Evolutionary conservation across 2,113 vertebrate species (phyloP).

Genomic region (Thamnophis sirtalis): DNA sequence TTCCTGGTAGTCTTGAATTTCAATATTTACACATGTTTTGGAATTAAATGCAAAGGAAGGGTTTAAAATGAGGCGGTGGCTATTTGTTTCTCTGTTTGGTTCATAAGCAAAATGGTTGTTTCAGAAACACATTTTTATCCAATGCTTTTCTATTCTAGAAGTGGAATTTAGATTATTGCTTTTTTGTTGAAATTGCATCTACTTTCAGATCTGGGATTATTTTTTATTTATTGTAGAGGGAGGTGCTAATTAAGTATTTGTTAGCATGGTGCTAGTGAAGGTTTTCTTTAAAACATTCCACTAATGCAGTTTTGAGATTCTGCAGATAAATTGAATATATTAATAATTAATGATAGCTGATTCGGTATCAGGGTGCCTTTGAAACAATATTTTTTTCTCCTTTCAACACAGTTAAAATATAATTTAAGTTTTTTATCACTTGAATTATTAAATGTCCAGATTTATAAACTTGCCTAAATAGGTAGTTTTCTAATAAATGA

Average conservation of each 20-base stretch:
- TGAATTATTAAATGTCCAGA: not conserved
- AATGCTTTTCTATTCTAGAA: not conserved
- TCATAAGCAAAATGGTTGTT: slow-evolving; percentile 16
- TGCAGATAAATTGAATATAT: slow-evolving; percentile 23
- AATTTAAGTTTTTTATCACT: not conserved
- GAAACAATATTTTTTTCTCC: not conserved
- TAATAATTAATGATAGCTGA: slow-evolving; percentile 28
- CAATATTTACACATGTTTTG: not conserved
- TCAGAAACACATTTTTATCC: not conserved
- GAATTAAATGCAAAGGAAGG: not conserved
- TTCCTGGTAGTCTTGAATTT: not conserved
- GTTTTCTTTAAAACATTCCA: not conserved
- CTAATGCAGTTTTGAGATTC: slow-evolving; percentile 20
- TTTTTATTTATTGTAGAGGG: not conserved
- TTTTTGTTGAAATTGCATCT: not conserved
- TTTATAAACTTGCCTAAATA: not conserved
- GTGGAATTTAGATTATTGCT: not conserved
- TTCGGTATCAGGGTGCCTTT: slow-evolving; percentile 17
- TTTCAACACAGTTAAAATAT: not conserved
- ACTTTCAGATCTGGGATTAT: not conserved
- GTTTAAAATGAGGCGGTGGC: not conserved
- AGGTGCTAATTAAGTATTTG: not conserved
- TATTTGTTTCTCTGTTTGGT: not conserved
- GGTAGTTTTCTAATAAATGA: not conserved
- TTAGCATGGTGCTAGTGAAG: not conserved